A percentile compares a stretch with the other conserved stretches of the same genome.
These are phyloP conservation scores for Corythoichthys intestinalis DNA, from an alignment of 2,113 vertebrate species.

Conservation along the genomic window DNA sequence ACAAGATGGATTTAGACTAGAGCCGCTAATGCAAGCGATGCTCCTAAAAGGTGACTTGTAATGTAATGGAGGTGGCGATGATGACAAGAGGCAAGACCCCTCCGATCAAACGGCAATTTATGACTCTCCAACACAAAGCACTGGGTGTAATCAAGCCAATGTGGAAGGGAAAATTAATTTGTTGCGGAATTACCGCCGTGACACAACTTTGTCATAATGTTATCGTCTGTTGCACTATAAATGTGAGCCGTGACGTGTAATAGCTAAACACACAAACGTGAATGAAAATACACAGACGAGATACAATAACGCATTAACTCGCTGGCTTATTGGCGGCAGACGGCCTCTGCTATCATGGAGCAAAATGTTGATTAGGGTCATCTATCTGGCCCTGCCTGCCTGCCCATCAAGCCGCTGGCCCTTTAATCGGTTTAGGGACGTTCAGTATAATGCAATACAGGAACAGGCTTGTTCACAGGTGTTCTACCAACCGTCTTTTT, in stretches of 20 bases:
- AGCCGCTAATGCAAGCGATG: neutral
- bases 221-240: slow-evolving; percentile 52
- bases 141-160: slow-evolving; percentile 49
- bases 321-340: slow-evolving; percentile 18
- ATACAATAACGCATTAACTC: slow-evolving; percentile 41
- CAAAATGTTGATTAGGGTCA: slow-evolving; percentile 3
- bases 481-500: neutral
- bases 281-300: slow-evolving; percentile 19
- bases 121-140: slow-evolving; percentile 43
- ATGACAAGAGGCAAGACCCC: slow-evolving; percentile 36
- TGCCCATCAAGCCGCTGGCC: neutral
- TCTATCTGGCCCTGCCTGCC: neutral
- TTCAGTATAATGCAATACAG: neutral
- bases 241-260: slow-evolving; percentile 16
- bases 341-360: neutral
- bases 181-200: slow-evolving; percentile 43
- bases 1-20: neutral
- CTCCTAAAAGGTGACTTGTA: slow-evolving; percentile 9
- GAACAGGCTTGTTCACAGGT: neutral
- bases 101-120: slow-evolving; percentile 44
- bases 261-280: slow-evolving; percentile 6
- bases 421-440: neutral
- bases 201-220: slow-evolving; percentile 44
- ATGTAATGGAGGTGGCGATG: slow-evolving; percentile 11
- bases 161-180: slow-evolving; percentile 56